Conservation (phyloP, 2,888 invertebrate species). For the Callinectes sapidus region DNA sequence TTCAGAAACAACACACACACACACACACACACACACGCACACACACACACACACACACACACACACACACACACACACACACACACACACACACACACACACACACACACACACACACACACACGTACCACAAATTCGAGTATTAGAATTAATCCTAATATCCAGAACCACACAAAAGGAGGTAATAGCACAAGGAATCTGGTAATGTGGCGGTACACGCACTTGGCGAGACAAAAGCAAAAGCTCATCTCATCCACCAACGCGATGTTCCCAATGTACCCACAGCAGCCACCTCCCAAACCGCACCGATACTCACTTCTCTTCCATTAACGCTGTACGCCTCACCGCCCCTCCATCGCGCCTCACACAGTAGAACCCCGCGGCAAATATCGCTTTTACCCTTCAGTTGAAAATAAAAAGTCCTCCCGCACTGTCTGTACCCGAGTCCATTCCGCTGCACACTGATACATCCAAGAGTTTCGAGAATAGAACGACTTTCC, state of each 20-base stretch:
- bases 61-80: neutral
- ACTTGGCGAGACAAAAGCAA: neutral
- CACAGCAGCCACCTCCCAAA: neutral
- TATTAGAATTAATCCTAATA: neutral
- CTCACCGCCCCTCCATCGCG: neutral
- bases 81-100: neutral
- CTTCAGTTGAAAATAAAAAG: neutral
- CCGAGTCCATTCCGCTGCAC: no score
- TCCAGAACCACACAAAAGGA: neutral
- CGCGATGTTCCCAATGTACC: neutral
- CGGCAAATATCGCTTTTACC: neutral
- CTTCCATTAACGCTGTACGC: neutral
- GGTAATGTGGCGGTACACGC: neutral
- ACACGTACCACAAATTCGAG: neutral
- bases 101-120: neutral
- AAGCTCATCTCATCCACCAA: neutral
- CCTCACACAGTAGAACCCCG: neutral
- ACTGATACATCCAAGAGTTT: no score
- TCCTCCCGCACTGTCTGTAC: neutral
- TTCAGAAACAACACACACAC: neutral
- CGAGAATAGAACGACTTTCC: no score
- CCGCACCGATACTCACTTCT: neutral
- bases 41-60: neutral
- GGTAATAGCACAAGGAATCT: neutral
- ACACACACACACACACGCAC: conserved; percentile 1